Evolutionary conservation across 2,797 vertebrate genomes (phyloP), one percentile per base, ranked within the genome.

Genomic region (Peromyscus aztecus): DNA sequence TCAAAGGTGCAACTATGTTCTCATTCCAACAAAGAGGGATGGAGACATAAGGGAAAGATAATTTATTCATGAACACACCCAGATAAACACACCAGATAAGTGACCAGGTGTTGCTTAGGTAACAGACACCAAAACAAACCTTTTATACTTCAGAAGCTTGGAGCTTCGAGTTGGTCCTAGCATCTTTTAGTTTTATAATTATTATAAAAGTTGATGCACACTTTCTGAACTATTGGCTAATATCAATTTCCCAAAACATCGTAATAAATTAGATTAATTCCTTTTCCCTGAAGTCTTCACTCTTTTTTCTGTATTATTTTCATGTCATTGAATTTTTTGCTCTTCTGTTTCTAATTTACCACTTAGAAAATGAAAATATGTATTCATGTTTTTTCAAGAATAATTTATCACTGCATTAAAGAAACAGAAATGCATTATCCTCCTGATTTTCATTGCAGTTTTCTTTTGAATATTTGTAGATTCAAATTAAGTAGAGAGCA

Each of bases 401-500:
- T 96, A 95, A 98, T 97, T 97, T 97, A 94, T 96, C 94, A 12
- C 84, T 96, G 83, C 90, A 95, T 97, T 98, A 97, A 63, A 97
- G 71, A 94, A 95, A 97, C 73, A 96, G 92, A 94, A 96, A 97
- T 52, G 34, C 97, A 96, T 98, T 97, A 97, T 92, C 37, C 19
- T 24, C 78, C 86, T 96, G 89, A 97, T 92, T 93, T 97, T 97
- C 87, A 84, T 94, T 97, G 97, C 86, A 91, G 87, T 96, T 98
- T 98, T 97, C 96, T 97, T 98, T 97, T 96, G 84, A 97, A 95
- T 98, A 97, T 98, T 97, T 96, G 97, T 97, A 97, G 96, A 96
- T 98, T 98, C 94, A 95, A 96, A 97, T 31, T 89, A 95, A 97
- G 93, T 97, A 95, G 93, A 98, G 98, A 98, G 97, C 97, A 98